These are phyloP conservation scores for Phaethon lepturus DNA, from an alignment of 2,113 vertebrate genomes.

Conservation along the genomic window DNA sequence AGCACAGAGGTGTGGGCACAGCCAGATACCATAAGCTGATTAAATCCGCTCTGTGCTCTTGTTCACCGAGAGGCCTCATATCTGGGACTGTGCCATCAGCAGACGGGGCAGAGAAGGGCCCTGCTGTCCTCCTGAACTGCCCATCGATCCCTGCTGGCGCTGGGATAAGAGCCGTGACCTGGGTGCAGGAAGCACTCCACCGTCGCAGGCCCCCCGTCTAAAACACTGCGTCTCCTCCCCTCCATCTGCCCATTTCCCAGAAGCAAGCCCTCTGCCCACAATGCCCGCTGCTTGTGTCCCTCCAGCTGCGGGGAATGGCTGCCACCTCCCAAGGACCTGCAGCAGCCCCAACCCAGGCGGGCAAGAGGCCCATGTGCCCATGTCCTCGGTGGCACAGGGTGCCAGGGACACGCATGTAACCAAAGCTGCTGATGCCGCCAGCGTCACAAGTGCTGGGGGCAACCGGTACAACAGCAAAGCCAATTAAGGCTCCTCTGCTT, in stretches of 20 bases:
- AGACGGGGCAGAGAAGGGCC: background rate
- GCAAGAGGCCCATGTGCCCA: accelerated
- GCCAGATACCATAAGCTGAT: background rate
- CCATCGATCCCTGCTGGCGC: accelerated
- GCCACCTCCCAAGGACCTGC: background rate
- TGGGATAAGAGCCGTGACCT: background rate
- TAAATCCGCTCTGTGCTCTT: background rate
- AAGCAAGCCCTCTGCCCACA: background rate
- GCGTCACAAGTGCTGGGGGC: background rate
- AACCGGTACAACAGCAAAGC: background rate
- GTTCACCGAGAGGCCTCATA: background rate
- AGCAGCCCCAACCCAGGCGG: accelerated
- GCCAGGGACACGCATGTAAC: background rate
- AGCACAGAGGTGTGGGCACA: background rate
- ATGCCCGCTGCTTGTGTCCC: too few species aligned
- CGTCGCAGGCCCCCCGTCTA: background rate
- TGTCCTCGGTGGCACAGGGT: accelerated
- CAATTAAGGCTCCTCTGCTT: background rate
- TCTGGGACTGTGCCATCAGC: background rate
- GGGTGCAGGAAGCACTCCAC: background rate
- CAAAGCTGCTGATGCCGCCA: background rate
- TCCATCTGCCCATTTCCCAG: background rate
- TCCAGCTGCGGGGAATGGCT: background rate
- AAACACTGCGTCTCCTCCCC: background rate
- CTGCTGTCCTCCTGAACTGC: background rate